Percentiles rank a stretch among this genome's conserved stretches.
These are phyloP conservation scores for Calameuta filiformis DNA, from an alignment of 2,888 invertebrate species.

Conservation along the genomic window DNA sequence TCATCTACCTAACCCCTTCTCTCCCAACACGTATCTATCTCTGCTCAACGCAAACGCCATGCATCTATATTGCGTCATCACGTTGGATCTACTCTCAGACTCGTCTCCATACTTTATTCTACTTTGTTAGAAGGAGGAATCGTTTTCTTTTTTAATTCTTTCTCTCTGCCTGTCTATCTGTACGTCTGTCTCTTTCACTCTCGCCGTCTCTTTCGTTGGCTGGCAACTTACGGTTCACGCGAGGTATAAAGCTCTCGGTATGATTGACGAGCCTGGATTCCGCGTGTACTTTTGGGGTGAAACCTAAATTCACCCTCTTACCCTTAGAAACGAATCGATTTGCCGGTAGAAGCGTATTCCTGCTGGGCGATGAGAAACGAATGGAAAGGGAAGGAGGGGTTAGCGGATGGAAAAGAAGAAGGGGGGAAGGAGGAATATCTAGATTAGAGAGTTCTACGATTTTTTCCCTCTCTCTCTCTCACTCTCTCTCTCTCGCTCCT, in stretches of 20 bases:
- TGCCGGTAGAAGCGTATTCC: background rate
- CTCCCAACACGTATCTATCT: background rate
- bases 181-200: background rate
- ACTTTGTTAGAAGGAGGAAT: background rate
- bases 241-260: slow-evolving; percentile 25
- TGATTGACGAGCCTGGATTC: slow-evolving; percentile 26
- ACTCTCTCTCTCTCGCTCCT: background rate
- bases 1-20: background rate
- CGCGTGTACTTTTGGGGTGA: slow-evolving; percentile 1
- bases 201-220: background rate
- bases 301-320: background rate
- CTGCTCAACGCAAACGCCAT: background rate
- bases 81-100: background rate
- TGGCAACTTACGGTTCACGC: background rate
- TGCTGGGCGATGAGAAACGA: background rate
- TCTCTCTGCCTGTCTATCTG: background rate
- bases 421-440: background rate
- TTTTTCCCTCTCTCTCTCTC: background rate
- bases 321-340: background rate
- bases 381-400: background rate
- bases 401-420: background rate
- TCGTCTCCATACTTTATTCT: background rate
- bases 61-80: background rate
- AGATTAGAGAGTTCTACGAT: background rate
- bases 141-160: background rate